Evolutionary conservation across 1,140 invertebrate species (phyloP), one percentile per base, ranked within the genome.

Genomic region (Carcinoscorpius rotundicauda): DNA sequence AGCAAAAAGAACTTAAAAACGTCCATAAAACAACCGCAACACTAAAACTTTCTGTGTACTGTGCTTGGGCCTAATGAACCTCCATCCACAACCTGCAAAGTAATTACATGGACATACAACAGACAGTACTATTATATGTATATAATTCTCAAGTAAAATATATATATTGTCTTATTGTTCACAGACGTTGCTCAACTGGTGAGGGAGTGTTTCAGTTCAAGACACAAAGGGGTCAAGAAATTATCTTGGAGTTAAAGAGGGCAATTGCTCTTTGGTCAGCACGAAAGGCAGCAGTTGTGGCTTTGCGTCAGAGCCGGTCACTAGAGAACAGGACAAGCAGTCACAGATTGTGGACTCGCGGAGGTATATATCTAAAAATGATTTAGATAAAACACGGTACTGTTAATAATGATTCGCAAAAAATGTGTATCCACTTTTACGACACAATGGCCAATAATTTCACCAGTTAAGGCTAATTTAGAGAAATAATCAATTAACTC

Each of bases 151-250:
- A 61, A 61, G 6, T 62, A 52, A 10, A 58, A 3, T 57, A 8
- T 57, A 4, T 61, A 51, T 11, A 9, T 51, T 60, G 29, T 29
- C 29, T 29, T 29, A 29, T 29, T 29, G 29, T 29, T 29, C 29
- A 1, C 53, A 71, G 71, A 55, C 58, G 71, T 9, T 71, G 67
- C 51, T 57, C 65, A 4, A 71, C 71, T 3, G 71, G 71, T 0
- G 71, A 71, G 58, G 71, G 71, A 0, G 59, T 70, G 4, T 69
- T 70, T 57, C 65, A 70, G 52, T 71, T 71, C 57, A 52, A 63
- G 10, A 71, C 71, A 1, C 61, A 65, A 9, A 58, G 66, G 3
- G 71, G 71, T 6, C 51, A 64, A 0, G 69, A 71, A 62, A 71
- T 71, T 9, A 66, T 71, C 49, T 63, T 62, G 0, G 65, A 66